A percentile compares a stretch with the other conserved stretches of the same genome.
phyloP scores from a whole-genome alignment of 1,140 invertebrate genomes.

The Cataglyphis hispanica region DNA sequence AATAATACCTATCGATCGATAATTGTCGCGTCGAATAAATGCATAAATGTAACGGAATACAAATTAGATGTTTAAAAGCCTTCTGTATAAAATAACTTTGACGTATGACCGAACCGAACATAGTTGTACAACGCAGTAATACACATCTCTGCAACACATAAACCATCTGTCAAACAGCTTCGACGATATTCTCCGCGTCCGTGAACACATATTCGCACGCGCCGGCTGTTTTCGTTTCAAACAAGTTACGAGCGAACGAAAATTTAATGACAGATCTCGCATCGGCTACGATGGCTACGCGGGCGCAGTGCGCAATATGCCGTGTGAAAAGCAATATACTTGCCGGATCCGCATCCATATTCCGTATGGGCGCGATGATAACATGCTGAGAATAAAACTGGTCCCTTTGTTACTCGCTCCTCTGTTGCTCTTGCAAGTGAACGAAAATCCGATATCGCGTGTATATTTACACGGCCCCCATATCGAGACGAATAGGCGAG shows the following conservation, averaged over 20 bases:
- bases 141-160: background rate
- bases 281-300: background rate
- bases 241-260: slow-evolving; percentile 44
- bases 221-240: slow-evolving; percentile 41
- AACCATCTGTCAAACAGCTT: slow-evolving; percentile 43
- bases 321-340: slow-evolving; percentile 54
- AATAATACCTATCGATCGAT: background rate
- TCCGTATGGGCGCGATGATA: slow-evolving; percentile 1
- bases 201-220: background rate
- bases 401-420: slow-evolving; percentile 27
- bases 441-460: slow-evolving; percentile 43
- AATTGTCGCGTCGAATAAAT: background rate
- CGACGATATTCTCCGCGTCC: slow-evolving; percentile 23
- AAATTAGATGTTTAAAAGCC: slow-evolving; percentile 1
- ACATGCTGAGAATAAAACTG: slow-evolving; percentile 8
- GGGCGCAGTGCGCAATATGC: background rate
- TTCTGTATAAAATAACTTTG: background rate
- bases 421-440: slow-evolving; percentile 8
- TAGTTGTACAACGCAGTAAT: background rate
- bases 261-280: slow-evolving; percentile 46
- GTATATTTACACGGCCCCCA: slow-evolving; percentile 10
- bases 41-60: background rate
- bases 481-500: slow-evolving; percentile 1
- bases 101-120: background rate
- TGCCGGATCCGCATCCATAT: slow-evolving; percentile 33